Conservation (phyloP, 2,113 vertebrate genomes). For the Caloenas nicobarica region DNA sequence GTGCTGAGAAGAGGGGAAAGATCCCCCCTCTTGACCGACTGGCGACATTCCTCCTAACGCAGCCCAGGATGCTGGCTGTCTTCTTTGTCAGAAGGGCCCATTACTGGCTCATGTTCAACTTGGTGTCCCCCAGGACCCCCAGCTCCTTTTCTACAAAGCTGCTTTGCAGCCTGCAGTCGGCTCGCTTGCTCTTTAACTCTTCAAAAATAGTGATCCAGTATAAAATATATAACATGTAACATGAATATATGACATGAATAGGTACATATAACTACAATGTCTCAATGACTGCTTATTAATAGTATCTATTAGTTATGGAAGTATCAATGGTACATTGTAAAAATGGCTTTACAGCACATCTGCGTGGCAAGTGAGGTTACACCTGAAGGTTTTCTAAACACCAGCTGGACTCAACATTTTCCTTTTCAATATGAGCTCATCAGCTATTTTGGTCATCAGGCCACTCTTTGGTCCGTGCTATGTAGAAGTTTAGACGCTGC, state of each 20-base stretch:
- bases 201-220: not conserved
- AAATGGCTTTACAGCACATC: not conserved
- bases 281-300: not conserved
- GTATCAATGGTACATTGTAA: not conserved
- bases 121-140: not conserved
- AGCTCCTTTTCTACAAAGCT: not conserved
- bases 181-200: not conserved
- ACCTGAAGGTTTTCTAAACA: not conserved
- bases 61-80: not conserved
- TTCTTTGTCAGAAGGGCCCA: not conserved
- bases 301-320: not conserved
- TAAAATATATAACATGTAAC: not conserved
- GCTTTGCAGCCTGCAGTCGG: not conserved
- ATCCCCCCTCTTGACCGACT: not conserved
- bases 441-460: not conserved
- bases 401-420: not conserved
- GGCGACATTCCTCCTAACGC: not conserved
- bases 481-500: not conserved
- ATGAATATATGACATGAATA: not conserved
- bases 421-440: not conserved
- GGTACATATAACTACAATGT: not conserved
- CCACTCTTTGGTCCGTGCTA: not conserved
- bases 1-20: not conserved
- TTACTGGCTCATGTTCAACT: not conserved
- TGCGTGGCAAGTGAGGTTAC: not conserved